Conservation (phyloP, 2,888 invertebrate species). For the Cistogaster globosa region DNA sequence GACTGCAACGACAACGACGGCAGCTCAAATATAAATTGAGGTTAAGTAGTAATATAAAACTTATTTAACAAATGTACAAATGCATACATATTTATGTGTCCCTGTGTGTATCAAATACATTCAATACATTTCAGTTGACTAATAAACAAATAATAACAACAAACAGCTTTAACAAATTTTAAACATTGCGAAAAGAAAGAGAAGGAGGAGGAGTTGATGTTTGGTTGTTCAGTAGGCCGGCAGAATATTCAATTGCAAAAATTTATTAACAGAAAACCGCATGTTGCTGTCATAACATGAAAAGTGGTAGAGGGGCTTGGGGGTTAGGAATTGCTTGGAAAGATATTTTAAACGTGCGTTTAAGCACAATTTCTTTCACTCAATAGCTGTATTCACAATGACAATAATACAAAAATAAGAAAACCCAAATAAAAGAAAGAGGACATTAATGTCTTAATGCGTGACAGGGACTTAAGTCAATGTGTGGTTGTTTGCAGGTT, state of each 20-base stretch:
- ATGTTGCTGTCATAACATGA: not conserved
- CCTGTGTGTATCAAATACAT: constrained; percentile 22
- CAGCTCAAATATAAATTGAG: constrained; percentile 76
- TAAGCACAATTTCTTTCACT: constrained; percentile 46
- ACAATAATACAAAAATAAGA: not conserved
- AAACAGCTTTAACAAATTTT: not conserved
- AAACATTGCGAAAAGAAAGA: not conserved
- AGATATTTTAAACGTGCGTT: constrained; percentile 46
- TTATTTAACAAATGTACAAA: constrained; percentile 75
- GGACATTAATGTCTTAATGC: constrained; percentile 52
- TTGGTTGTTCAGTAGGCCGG: constrained; percentile 16
- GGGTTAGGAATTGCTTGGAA: constrained; percentile 17
- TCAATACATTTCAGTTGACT: constrained; percentile 45
- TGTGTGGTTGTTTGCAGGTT: constrained; percentile 1
- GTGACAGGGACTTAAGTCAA: constrained; percentile 42
- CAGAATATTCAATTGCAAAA: constrained; percentile 28
- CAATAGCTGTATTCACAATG: not conserved
- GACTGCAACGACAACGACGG: constrained; percentile 69
- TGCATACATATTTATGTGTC: not conserved
- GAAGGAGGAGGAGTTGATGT: constrained; percentile 48
- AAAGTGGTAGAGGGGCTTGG: constrained; percentile 14
- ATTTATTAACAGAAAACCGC: not conserved
- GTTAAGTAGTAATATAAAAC: constrained; percentile 76
- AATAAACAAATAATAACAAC: constrained; percentile 18
- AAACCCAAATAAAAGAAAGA: constrained; percentile 24